Conservation (phyloP, 2,888 invertebrate genomes). For the Oscheius sp. region DNA sequence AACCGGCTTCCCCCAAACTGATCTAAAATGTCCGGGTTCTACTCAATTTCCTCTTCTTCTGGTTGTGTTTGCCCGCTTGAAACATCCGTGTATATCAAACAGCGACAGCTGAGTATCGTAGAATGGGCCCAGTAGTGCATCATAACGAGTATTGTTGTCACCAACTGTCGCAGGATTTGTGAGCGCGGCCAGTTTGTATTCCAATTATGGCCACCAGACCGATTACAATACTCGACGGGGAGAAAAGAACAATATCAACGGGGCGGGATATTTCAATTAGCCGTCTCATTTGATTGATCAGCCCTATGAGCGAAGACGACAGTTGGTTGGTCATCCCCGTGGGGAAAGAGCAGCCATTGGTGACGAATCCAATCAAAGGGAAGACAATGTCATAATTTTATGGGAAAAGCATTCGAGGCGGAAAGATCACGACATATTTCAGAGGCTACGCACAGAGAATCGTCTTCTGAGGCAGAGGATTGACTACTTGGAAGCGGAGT, state of each 20-base stretch:
- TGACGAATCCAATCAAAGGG: neutral
- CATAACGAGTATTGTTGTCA: neutral
- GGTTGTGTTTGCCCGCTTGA: constrained; percentile 18
- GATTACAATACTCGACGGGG: neutral
- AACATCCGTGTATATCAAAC: constrained; percentile 22
- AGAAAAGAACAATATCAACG: too few relatives aligned
- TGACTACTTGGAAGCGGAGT: constrained; percentile 89
- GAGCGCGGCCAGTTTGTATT: constrained; percentile 23
- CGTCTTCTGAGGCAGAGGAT: constrained; percentile 92
- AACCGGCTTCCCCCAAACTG: neutral
- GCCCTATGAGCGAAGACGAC: constrained; percentile 2
- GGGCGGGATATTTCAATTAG: too few relatives aligned
- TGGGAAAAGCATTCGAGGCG: neutral
- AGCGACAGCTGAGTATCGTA: neutral
- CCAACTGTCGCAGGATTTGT: constrained; percentile 10
- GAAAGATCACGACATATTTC: constrained; percentile 54
- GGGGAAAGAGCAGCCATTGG: neutral
- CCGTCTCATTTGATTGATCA: neutral
- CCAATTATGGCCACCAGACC: constrained; percentile 11
- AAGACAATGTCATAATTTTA: constrained; percentile 6
- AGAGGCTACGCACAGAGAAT: constrained; percentile 86
- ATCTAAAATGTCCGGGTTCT: neutral
- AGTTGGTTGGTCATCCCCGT: neutral
- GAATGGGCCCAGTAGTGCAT: neutral
- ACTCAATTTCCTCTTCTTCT: neutral